Base-by-base conservation (phyloP, 2,113 vertebrate species). In the Bufo bufo region DNA sequence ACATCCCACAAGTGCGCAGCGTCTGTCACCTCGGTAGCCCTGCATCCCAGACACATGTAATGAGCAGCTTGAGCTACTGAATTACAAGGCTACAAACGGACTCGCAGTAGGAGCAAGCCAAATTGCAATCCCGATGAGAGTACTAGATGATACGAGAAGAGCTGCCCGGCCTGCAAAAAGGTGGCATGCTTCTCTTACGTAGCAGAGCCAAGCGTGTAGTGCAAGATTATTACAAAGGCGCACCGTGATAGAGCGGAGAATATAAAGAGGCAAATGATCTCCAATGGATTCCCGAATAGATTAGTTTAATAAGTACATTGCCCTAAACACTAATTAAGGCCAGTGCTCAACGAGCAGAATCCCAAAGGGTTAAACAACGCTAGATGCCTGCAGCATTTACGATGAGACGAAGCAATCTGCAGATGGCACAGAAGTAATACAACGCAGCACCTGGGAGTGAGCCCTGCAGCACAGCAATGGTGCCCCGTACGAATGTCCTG, bases 261-360 rank as follows among this genome's bases (percentile, higher is more conserved):
- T 13, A 13, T 20, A 49, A 20, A 52, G 13, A 49, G 45, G 63
- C 19, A 66, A 20, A 50, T n/a, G 0, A 23, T 78, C 49, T 54
- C 17, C 2, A 9, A 20, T 11, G 75, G 4, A 54, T 54, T 52
- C n/a, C 23, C 12, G 14, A 23, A 80, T 17, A 59, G 8, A 80
- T 58, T 80, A 80, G 77, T 43, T 59, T 80, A 80, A 80, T 80
- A 80, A 43, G 54, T 58, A 17, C 77, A 80, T 8, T 59, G 77
- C 54, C 33, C 52, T 6, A 56, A 7, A 43, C 7, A 3, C 52
- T 59, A 80, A 80, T 79, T 17, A 59, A 58, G 14, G 54, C n/a
- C 10, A 33, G 54, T 54, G 10, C 19, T 52, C 49, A 23, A 12
- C 1, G 5, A 14, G 45, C 13, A 2, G 6, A 8, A 50, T 56